Conservation (phyloP, 2,113 vertebrate genomes). For the Rhabdomys dilectus region DNA sequence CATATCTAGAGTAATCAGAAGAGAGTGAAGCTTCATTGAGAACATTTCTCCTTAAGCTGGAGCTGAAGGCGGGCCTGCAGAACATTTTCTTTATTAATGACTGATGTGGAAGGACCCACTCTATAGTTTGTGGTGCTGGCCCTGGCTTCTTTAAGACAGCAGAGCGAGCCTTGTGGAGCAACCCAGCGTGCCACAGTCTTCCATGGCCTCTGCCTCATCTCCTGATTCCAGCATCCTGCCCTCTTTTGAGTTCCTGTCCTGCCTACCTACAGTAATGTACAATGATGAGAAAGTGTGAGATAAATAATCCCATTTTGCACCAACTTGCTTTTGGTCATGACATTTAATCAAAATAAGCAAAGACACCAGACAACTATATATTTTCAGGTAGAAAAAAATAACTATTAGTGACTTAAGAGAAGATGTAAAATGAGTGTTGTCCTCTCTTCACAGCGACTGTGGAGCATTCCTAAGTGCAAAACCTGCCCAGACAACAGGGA, state of each 20-base stretch:
- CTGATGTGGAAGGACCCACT: too few relatives aligned
- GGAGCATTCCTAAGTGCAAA: background rate
- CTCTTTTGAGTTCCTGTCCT: background rate
- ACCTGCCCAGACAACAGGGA: background rate
- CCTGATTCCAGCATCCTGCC: background rate
- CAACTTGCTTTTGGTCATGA: background rate
- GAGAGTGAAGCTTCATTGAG: rapidly evolving
- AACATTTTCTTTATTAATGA: background rate
- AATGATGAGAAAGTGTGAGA: background rate
- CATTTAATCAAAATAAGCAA: too few relatives aligned
- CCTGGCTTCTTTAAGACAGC: background rate
- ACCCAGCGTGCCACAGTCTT: background rate
- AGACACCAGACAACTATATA: background rate
- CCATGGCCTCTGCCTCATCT: background rate
- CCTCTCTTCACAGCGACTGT: too few relatives aligned
- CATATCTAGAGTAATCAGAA: background rate
- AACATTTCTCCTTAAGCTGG: background rate
- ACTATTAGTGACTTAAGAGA: background rate
- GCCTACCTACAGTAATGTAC: background rate
- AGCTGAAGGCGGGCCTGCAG: background rate
- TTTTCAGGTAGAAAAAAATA: background rate
- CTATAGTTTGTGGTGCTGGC: background rate
- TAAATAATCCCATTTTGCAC: background rate
- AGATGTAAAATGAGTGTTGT: background rate
- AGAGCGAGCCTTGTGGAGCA: too few relatives aligned